Conservation (phyloP, 2,113 vertebrate species). For the Chascanopsetta lugubris region DNA sequence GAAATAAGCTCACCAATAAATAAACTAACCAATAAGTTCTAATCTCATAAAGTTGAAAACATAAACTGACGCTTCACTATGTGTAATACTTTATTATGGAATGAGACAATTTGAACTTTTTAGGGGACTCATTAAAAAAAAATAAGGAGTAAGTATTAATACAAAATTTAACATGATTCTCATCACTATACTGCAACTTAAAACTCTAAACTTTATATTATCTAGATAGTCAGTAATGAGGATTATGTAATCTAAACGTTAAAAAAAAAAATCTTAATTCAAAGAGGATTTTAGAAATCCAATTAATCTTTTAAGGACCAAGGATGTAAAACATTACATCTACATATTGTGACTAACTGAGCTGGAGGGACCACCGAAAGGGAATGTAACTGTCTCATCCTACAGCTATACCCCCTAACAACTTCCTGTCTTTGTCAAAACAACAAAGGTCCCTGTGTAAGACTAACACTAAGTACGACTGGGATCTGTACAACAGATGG, state of each 20-base stretch:
- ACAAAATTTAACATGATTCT: background rate
- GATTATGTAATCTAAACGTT: no score
- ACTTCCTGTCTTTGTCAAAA: constrained; percentile 3
- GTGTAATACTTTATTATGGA: no score
- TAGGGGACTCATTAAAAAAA: no score
- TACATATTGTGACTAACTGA: constrained; percentile 35
- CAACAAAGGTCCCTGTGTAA: constrained; percentile 19
- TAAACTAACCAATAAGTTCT: no score
- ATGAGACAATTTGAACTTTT: no score
- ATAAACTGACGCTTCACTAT: no score
- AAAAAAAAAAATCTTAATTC: no score
- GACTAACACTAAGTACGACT: constrained; percentile 52
- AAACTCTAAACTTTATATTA: background rate
- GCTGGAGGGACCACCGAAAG: constrained; percentile 36
- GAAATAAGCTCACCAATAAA: no score
- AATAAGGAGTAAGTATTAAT: no score
- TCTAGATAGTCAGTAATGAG: no score
- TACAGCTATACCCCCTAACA: constrained; percentile 9
- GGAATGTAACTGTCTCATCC: background rate
- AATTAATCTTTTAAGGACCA: background rate
- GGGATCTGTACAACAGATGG: constrained; percentile 87
- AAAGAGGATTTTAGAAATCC: background rate
- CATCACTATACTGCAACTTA: background rate
- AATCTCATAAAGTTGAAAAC: no score
- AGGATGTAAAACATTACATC: constrained; percentile 8